Base-by-base conservation (phyloP, 2,888 invertebrate genomes). In the Andrena fulva region DNA sequence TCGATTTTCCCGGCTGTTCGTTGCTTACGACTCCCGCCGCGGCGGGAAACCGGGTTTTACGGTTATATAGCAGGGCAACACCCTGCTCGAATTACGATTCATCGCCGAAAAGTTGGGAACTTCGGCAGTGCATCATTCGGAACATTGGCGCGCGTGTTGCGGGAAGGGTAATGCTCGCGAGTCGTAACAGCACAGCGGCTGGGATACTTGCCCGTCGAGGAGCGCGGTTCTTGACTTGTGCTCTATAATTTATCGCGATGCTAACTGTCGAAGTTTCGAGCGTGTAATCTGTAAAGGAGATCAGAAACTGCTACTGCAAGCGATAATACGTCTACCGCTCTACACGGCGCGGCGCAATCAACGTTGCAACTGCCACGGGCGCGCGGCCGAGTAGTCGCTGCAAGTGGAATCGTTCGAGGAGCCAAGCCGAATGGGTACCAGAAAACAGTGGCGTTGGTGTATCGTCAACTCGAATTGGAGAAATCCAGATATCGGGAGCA, bases 231-330 rank as follows among this genome's bases (percentile, higher is more conserved):
- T 29, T 35, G 63, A 50, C 35, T 67, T 67, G n/a, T n/a, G 48
- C 4, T 63, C 33, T 31, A 52, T 42, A 73, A 81, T 77, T 81
- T 81, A 81, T 81, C 12, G 73, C 33, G 59, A 50, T 48, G 81
- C 69, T 81, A 81, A 81, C 78, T 59, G 73, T 78, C 78, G 33
- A 81, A 81, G 73, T 81, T 78, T 16, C 3, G 52, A 52, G 48
- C 63, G 63, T 33, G 60, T 69, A 80, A 78, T 80, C 80, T 73
- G 68, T 63, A 59, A 27, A 66, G 59, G 33, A 59, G 63, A 68
- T 24, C 72, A 10, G 50, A 20, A 50, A 27, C 35, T 56, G 59
- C 29, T 50, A 42, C 29, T 10, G 16, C 5, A 7, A 16, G 12
- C 56, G 62, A 72, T 68, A 72, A 68, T 63, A 31, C 50, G 63